Evolutionary conservation across 2,888 invertebrate genomes (phyloP).

Genomic region (Tuberolachnus salignus): DNA sequence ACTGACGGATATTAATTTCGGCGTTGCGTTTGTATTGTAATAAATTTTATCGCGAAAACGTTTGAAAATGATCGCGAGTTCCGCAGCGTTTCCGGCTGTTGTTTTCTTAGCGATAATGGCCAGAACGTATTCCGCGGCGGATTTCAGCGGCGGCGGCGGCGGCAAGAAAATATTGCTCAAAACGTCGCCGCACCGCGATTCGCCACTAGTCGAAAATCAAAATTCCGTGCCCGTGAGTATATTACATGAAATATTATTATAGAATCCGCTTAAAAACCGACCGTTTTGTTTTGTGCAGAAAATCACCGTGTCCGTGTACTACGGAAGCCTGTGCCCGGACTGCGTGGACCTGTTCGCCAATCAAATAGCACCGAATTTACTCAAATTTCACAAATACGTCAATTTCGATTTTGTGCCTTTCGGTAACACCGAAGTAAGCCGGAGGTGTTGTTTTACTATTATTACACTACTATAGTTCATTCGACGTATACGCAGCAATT

Average conservation of each 20-base stretch:
- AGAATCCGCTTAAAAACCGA: too few relatives aligned
- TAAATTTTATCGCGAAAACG: background rate
- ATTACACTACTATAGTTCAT: too few relatives aligned
- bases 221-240: slow-evolving; percentile 29
- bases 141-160: background rate
- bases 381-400: slow-evolving; percentile 45
- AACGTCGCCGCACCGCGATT: background rate
- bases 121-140: background rate
- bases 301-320: slow-evolving; percentile 50
- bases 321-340: slow-evolving; percentile 20
- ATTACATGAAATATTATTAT: background rate
- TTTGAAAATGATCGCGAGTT: slow-evolving; percentile 16
- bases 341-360: slow-evolving; percentile 29
- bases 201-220: slow-evolving; percentile 18
- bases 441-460: too few relatives aligned
- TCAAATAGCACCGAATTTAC: slow-evolving; percentile 49
- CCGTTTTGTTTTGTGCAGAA: slow-evolving; percentile 2
- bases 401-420: slow-evolving; percentile 52
- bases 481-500: too few relatives aligned
- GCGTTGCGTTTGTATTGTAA: background rate
- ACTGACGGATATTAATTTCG: too few relatives aligned
- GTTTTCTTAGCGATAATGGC: background rate
- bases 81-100: background rate
- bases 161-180: background rate
- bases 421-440: slow-evolving; percentile 55